Base-by-base conservation (phyloP, 1,140 invertebrate genomes). In the Sarcophaga bullata region DNA sequence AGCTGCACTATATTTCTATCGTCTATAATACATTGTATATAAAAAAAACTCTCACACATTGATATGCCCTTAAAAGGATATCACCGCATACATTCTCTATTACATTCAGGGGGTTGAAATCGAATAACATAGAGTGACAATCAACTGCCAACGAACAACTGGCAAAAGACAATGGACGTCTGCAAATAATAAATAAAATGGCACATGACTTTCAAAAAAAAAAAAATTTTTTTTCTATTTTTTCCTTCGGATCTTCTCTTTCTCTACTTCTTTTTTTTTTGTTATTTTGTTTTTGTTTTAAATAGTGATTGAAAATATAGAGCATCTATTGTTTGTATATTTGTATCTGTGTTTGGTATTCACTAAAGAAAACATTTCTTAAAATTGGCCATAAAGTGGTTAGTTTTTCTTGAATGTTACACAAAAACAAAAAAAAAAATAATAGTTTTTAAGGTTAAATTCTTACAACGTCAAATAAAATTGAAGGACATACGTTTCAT, bases 161-260 rank as follows among this genome's bases (percentile, higher is more conserved):
- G 25, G 49, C 75, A 8, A 78, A 68, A 78, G 75, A 78, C 75
- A 78, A 78, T 78, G 49, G 54, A 68, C 25, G 75, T 78, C 75
- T 78, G 75, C 75, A 78, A 78, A 78, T 78, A 50, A 78, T 78
- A 78, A 78, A 78, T 78, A 78, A 78, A 78, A 78, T 78, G 75
- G 75, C 75, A 78, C 75, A 78, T 78, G 75, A 78, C 75, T 78
- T 78, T 78, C 75, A 78, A 48, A 78, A 78, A 76, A 6, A 68
- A n/a, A n/a, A n/a, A n/a, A n/a, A n/a, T n/a, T n/a, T n/a, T n/a
- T n/a, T 58, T 52, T 52, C 50, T 8, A 10, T 52, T 52, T 58
- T 15, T 58, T 58, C 7, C n/a, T 58, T 15, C n/a, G 6, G 54
- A 7, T 58, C 54, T 13, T 58, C 25, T n/a, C 54, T 4, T 58